Conservation (phyloP, 2,797 vertebrate genomes). For the Lacerta bilineata region DNA sequence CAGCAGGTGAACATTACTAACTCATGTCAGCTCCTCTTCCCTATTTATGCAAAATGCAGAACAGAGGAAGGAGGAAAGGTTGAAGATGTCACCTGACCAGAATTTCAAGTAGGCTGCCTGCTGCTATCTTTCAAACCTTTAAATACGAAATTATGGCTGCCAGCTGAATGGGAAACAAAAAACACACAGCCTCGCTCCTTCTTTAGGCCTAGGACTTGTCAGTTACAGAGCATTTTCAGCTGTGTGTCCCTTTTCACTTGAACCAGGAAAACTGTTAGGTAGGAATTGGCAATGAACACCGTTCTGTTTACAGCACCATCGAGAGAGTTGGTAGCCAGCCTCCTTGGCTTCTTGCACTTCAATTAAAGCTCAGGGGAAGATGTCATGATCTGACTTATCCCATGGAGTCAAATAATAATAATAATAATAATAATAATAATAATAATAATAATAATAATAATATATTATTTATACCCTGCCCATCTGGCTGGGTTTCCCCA, state of each 20-base stretch:
- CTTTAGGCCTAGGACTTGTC: constrained; percentile 24
- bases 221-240: neutral
- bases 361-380: too few relatives aligned
- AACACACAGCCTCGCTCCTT: neutral
- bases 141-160: constrained; percentile 24
- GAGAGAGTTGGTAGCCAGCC: constrained; percentile 7
- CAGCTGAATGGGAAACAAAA: constrained; percentile 8
- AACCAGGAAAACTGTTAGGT: constrained; percentile 11
- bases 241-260: neutral
- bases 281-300: neutral
- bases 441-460: too few relatives aligned
- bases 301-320: constrained; percentile 27
- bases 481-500: too few relatives aligned
- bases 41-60: constrained; percentile 55
- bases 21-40: constrained; percentile 38
- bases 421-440: too few relatives aligned
- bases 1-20: constrained; percentile 32
- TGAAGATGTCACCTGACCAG: constrained; percentile 17
- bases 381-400: too few relatives aligned
- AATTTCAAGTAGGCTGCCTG: constrained; percentile 27
- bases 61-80: constrained; percentile 31
- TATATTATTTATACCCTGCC: too few relatives aligned
- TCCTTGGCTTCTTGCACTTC: too few relatives aligned
- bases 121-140: constrained; percentile 32
- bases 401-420: too few relatives aligned